These are phyloP conservation scores for Rhinoraja longicauda DNA, from an alignment of 2,797 vertebrate species.

Conservation along the genomic window DNA sequence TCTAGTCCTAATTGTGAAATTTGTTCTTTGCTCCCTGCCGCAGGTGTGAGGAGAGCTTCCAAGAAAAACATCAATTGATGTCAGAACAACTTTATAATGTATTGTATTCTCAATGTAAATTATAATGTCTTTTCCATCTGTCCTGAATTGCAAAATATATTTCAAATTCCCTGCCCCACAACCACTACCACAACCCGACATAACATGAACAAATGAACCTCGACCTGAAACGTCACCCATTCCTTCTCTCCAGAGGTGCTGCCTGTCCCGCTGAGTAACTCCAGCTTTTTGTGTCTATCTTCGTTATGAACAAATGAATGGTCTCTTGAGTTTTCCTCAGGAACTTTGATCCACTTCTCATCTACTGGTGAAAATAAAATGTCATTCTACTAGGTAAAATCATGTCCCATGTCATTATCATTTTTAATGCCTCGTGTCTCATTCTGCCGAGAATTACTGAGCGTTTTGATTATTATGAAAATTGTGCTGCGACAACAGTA, in stretches of 20 bases:
- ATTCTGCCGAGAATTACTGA: background rate
- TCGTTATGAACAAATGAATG: background rate
- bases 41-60: background rate
- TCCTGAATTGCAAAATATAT: background rate
- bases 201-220: background rate
- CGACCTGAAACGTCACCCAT: too few species aligned
- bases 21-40: slow-evolving; percentile 27
- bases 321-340: background rate
- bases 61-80: slow-evolving; percentile 39
- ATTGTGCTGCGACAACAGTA: background rate
- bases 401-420: too few species aligned
- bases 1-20: slow-evolving; percentile 34
- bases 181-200: background rate
- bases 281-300: too few species aligned
- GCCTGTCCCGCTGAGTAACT: too few species aligned
- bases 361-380: background rate
- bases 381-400: background rate
- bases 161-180: background rate
- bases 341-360: background rate
- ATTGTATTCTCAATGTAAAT: background rate
- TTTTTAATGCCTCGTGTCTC: background rate
- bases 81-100: slow-evolving; percentile 38
- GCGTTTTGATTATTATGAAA: background rate
- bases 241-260: too few species aligned
- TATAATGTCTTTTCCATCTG: slow-evolving; percentile 28